These are phyloP conservation scores for Poeciliopsis paucimaculata DNA, from an alignment of 2,797 vertebrate genomes.

Conservation along the genomic window DNA sequence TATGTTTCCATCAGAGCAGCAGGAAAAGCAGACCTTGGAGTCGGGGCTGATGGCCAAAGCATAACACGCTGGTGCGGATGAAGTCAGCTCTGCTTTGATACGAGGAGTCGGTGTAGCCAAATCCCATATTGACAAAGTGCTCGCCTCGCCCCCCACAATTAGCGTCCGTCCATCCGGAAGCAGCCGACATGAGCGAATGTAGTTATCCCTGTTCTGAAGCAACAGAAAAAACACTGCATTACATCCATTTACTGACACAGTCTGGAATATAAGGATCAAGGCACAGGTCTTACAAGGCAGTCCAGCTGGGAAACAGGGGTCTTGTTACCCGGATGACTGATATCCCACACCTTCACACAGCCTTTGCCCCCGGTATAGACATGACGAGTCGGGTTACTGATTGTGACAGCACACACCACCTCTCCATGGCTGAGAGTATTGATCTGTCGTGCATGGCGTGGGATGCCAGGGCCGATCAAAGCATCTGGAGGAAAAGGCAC, in stretches of 20 bases:
- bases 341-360: conserved; percentile 98
- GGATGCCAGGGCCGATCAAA: conserved; percentile 85
- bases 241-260: background rate
- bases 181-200: conserved; percentile 95
- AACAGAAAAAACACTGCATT: background rate
- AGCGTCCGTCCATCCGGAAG: conserved; percentile 94
- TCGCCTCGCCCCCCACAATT: conserved; percentile 94
- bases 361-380: conserved; percentile 97
- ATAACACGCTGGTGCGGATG: conserved; percentile 93
- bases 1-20: conserved; percentile 96
- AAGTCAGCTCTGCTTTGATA: conserved; percentile 95
- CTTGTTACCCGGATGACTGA: conserved; percentile 97
- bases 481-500: conserved; percentile 86
- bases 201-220: conserved; percentile 83
- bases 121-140: conserved; percentile 96
- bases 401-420: conserved; percentile 93
- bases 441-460: conserved; percentile 86
- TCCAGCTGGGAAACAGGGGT: conserved; percentile 96
- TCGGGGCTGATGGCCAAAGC: conserved; percentile 96
- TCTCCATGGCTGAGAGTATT: conserved; percentile 86
- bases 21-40: conserved; percentile 97
- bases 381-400: conserved; percentile 95
- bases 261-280: background rate
- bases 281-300: conserved; percentile 86
- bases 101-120: conserved; percentile 92